Percentiles rank a stretch among this genome's conserved stretches.
Evolutionary conservation across 1,140 invertebrate species (phyloP).

Genomic region (Aphaenogaster rudis): DNA sequence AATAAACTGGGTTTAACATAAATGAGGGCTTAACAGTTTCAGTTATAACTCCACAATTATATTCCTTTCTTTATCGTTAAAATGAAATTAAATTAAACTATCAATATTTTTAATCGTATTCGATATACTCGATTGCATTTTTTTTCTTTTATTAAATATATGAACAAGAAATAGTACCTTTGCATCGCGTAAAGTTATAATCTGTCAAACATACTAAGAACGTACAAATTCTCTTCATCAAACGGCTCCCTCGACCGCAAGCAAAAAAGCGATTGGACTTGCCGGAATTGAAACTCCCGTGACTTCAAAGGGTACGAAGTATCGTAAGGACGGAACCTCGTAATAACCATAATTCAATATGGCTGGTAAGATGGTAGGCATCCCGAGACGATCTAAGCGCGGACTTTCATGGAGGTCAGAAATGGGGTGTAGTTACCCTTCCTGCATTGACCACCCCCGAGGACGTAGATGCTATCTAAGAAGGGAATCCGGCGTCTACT

Average conservation of each 20-base stretch:
- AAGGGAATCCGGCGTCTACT: conserved; percentile 70
- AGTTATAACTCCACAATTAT: conserved; percentile 5
- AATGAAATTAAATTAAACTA: conserved; percentile 17
- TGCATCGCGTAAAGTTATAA: conserved; percentile 14
- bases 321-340: conserved; percentile 76
- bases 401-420: conserved; percentile 68
- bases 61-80: not conserved
- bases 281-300: conserved; percentile 63
- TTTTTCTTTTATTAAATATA: not conserved
- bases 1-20: conserved; percentile 20
- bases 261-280: conserved; percentile 61
- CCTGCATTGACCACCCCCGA: conserved; percentile 64
- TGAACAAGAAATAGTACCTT: not conserved
- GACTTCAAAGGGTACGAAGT: conserved; percentile 78
- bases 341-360: conserved; percentile 84
- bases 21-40: not conserved
- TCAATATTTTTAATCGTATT: not conserved
- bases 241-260: conserved; percentile 35
- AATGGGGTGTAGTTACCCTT: conserved; percentile 73
- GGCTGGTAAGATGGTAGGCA: conserved; percentile 80
- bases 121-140: not conserved
- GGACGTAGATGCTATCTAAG: conserved; percentile 77
- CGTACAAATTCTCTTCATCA: conserved; percentile 24
- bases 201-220: conserved; percentile 12
- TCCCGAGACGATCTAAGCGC: conserved; percentile 64